Percentiles rank a stretch among this genome's conserved stretches.
phyloP scores from a whole-genome alignment of 2,113 vertebrate genomes.

The Furnarius figulus region DNA sequence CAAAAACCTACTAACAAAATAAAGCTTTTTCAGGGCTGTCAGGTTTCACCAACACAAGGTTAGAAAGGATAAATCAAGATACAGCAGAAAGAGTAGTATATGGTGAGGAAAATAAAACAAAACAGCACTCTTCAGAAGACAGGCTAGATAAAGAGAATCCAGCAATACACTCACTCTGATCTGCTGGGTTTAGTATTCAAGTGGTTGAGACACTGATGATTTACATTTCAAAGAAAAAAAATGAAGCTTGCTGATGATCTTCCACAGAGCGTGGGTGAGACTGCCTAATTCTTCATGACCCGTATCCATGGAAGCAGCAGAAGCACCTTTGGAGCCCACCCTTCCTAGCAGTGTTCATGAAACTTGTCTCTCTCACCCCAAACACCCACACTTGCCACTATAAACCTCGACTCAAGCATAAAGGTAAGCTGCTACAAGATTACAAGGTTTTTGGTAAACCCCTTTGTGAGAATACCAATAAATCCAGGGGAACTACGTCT shows the following conservation, averaged over 20 bases:
- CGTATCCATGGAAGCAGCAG: not conserved
- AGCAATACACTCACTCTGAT: not conserved
- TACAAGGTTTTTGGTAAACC: not conserved
- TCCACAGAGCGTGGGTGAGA: not conserved
- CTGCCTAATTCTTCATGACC: not conserved
- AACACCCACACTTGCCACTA: not conserved
- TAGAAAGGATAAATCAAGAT: constrained; percentile 42
- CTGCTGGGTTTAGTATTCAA: not conserved
- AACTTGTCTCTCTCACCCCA: not conserved
- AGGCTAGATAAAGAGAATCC: not conserved
- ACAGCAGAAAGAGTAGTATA: not conserved
- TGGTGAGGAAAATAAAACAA: not conserved
- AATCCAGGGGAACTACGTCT: not conserved
- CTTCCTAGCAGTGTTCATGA: not conserved
- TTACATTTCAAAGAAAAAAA: constrained; percentile 43
- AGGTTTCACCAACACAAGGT: constrained; percentile 6
- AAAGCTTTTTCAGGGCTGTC: constrained; percentile 51
- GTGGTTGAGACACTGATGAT: not conserved
- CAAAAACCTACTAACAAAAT: constrained; percentile 16
- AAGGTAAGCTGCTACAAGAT: not conserved
- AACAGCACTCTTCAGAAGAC: not conserved
- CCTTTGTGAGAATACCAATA: not conserved
- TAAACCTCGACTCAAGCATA: not conserved
- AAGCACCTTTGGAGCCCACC: not conserved
- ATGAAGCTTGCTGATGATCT: not conserved